phyloP scores from a whole-genome alignment of 2,113 vertebrate species.

The Felis chaus region DNA sequence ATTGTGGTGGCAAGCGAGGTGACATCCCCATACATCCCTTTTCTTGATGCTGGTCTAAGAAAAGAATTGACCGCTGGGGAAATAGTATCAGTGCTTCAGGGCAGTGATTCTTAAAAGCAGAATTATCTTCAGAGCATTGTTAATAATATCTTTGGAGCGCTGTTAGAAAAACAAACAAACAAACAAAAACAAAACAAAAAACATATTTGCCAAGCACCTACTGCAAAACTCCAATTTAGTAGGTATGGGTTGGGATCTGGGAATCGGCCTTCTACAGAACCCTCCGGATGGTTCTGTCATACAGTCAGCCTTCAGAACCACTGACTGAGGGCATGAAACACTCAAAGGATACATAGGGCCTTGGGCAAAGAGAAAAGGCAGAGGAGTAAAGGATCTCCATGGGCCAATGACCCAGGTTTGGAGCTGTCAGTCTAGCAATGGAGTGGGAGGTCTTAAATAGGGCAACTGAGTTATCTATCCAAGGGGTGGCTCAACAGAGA shows the following conservation, averaged over 20 bases:
- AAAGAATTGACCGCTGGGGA: background rate
- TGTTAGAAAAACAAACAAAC: too few relatives aligned
- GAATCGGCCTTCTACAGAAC: background rate
- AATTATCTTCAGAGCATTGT: background rate
- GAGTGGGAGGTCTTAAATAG: background rate
- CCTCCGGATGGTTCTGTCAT: background rate
- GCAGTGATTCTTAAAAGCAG: background rate
- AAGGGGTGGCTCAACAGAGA: background rate
- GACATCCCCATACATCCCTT: background rate
- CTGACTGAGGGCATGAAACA: background rate
- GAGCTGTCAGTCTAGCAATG: too few relatives aligned
- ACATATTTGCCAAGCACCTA: background rate
- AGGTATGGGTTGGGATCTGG: too few relatives aligned
- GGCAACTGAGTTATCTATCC: too few relatives aligned
- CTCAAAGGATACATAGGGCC: background rate
- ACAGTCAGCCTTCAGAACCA: background rate
- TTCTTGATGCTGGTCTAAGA: background rate
- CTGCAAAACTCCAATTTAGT: background rate
- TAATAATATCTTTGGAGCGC: too few relatives aligned
- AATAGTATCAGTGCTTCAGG: background rate
- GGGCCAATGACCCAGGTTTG: background rate
- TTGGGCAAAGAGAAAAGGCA: too few relatives aligned
- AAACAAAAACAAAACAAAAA: background rate
- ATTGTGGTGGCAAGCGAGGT: background rate
- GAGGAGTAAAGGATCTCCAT: background rate